These are phyloP conservation scores for Trimorus sp. DNA, from an alignment of 2,888 invertebrate genomes.

Conservation along the genomic window DNA sequence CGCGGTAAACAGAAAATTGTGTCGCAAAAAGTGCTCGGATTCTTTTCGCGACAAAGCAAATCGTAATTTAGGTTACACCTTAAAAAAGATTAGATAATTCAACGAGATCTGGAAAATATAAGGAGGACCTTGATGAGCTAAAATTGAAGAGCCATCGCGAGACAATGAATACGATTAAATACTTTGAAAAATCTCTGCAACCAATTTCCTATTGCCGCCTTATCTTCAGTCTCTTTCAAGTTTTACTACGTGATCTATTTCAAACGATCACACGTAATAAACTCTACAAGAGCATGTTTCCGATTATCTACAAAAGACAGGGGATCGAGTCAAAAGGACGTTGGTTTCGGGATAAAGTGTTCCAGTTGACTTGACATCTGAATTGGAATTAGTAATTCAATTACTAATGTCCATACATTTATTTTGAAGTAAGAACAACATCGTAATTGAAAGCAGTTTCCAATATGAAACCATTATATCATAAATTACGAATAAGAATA, in stretches of 20 bases:
- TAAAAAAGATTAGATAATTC: too few species aligned
- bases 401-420: too few species aligned
- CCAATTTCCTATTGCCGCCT: not conserved
- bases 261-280: constrained; percentile 11
- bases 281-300: constrained; percentile 10
- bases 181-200: not conserved
- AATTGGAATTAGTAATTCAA: too few species aligned
- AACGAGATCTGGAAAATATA: too few species aligned
- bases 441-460: not conserved
- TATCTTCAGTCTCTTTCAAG: not conserved
- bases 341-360: constrained; percentile 13
- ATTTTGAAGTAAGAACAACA: not conserved
- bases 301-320: not conserved
- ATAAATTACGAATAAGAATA: not conserved
- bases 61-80: too few species aligned
- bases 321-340: constrained; percentile 8
- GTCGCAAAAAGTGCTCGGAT: too few species aligned
- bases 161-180: not conserved
- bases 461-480: not conserved
- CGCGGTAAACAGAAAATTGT: too few species aligned
- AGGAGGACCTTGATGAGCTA: too few species aligned
- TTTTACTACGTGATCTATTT: constrained; percentile 8
- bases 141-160: too few species aligned
- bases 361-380: constrained; percentile 4
- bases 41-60: too few species aligned